These are phyloP conservation scores for Rhineura floridana DNA, from an alignment of 2,113 vertebrate genomes.

Conservation along the genomic window DNA sequence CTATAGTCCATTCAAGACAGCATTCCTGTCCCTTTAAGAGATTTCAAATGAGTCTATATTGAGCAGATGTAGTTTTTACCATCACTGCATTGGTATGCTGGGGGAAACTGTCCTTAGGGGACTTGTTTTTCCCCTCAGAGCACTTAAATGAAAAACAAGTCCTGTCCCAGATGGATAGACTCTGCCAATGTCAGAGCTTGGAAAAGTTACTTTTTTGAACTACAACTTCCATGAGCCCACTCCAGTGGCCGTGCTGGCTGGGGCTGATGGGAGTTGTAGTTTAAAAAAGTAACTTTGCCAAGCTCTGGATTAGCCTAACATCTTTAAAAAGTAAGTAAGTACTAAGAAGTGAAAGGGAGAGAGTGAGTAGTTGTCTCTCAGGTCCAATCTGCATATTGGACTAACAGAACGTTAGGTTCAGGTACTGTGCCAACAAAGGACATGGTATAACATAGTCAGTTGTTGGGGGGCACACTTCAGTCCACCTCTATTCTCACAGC, in stretches of 20 bases:
- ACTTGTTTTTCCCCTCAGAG: not conserved
- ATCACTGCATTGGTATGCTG: not conserved
- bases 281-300: too few relatives aligned
- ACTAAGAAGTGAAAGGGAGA: not conserved
- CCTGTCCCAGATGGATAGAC: not conserved
- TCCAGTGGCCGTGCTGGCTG: too few relatives aligned
- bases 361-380: not conserved
- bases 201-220: too few relatives aligned
- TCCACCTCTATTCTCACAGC: not conserved
- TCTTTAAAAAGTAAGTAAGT: too few relatives aligned
- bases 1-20: not conserved
- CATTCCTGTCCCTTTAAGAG: not conserved
- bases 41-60: not conserved
- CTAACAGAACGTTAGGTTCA: not conserved
- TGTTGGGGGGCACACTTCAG: not conserved
- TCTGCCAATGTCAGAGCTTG: too few relatives aligned
- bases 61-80: not conserved
- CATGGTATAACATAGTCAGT: not conserved
- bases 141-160: not conserved
- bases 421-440: not conserved
- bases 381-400: not conserved
- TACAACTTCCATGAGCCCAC: too few relatives aligned
- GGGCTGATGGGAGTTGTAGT: too few relatives aligned
- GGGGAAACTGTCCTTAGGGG: not conserved
- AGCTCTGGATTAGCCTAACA: too few relatives aligned